Base-by-base conservation (phyloP, 2,888 invertebrate species). In the Geophilus truncorum region DNA sequence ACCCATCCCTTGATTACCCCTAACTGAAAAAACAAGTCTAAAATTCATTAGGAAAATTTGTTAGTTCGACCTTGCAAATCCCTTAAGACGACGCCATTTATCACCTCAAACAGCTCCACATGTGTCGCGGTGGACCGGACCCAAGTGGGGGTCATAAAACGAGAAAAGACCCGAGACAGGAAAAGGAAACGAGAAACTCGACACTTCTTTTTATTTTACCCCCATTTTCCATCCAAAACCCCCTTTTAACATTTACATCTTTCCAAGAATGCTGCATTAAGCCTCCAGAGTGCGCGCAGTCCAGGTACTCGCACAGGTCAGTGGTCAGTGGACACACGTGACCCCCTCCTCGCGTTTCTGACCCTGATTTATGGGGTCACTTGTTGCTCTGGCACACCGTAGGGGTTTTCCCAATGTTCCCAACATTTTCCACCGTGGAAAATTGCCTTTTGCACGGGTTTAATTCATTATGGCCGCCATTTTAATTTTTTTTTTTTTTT, bases 291-390 rank as follows among this genome's bases (percentile, higher is more conserved):
- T 40, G 40, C 40, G n/a, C n/a, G n/a, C n/a, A n/a, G n/a, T 40
- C 34, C 40, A 40, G 40, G 40, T 40, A 40, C 40, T n/a, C n/a
- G n/a, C n/a, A 40, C 40, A 40, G 40, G 40, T 40, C 40, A 40
- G 40, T 40, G 40, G 40, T 40, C 40, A 40, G 12, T 40, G 40
- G 40, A 40, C 40, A 40, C 40, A 40, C 40, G 40, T 40, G 40
- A 40, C 40, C 40, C 40, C 40, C 40, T 28, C 4, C 70, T 70
- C 77, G 77, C 32, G 32, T 70, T 23, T 70, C 77, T 40, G 78
- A 78, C 78, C 78, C 78, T 78, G 78, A 78, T 78, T 78, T 78
- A 78, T 78, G 78, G 78, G 78, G 78, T 78, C 78, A 78, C 78
- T 78, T 78, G 78, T 78, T 78, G 78, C 78, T 36, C 77, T 1